phyloP scores from a whole-genome alignment of 1,140 invertebrate genomes.

The Penaeus japonicus region DNA sequence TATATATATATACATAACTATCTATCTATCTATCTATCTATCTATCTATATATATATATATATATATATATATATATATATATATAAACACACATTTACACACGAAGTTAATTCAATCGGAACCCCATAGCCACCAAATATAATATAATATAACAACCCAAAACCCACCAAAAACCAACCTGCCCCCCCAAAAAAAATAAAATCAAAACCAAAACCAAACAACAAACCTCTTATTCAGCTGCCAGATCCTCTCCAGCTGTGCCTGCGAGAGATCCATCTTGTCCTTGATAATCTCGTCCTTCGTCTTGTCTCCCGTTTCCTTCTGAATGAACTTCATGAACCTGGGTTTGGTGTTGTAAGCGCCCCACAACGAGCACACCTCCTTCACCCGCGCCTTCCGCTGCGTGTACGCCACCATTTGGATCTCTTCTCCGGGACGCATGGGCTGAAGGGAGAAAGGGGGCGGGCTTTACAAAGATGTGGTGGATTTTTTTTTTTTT shows the following conservation, averaged over 20 bases:
- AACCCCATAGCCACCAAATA: no score
- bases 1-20: no score
- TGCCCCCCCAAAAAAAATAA: no score
- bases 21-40: no score
- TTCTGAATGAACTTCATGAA: slow-evolving; percentile 27
- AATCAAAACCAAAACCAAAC: no score
- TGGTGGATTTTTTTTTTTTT: no score
- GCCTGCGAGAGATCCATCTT: slow-evolving; percentile 26
- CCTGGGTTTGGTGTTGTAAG: slow-evolving; percentile 29
- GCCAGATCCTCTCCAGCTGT: slow-evolving; percentile 43
- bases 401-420: slow-evolving; percentile 25
- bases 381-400: slow-evolving; percentile 21
- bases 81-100: no score
- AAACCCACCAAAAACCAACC: no score
- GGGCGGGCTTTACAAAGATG: neutral
- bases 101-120: no score
- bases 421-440: slow-evolving; percentile 3
- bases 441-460: neutral
- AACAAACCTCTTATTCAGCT: slow-evolving; percentile 35
- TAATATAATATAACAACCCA: no score
- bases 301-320: neutral
- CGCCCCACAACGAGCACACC: slow-evolving; percentile 33
- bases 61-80: neutral
- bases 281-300: slow-evolving; percentile 26
- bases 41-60: no score